Conservation (phyloP, 2,888 invertebrate genomes). For the Temnothorax rugatulus region DNA sequence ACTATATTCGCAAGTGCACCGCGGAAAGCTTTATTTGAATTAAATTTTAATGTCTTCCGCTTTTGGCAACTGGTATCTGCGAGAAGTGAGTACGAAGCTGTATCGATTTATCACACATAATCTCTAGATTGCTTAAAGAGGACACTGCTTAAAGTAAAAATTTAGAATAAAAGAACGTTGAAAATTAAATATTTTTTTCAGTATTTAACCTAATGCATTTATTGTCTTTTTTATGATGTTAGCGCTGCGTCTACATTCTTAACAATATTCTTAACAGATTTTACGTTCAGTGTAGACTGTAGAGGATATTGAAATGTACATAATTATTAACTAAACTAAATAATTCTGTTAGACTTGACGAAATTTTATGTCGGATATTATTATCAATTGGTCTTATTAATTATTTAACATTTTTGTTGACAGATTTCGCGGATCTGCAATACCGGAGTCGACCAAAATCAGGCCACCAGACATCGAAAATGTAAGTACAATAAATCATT, state of each 20-base stretch:
- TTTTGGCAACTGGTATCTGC: slow-evolving; percentile 47
- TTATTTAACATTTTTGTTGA: background rate
- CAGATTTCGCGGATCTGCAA: slow-evolving; percentile 19
- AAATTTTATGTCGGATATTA: background rate
- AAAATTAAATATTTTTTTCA: background rate
- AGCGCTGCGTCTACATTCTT: background rate
- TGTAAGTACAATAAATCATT: slow-evolving; percentile 29
- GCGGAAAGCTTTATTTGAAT: slow-evolving; percentile 65
- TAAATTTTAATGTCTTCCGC: slow-evolving; percentile 55
- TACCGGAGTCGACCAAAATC: background rate
- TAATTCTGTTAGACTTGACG: background rate
- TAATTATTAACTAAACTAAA: background rate
- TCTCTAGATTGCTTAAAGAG: slow-evolving; percentile 19
- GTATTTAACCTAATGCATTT: background rate
- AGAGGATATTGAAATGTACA: background rate
- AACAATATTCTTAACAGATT: background rate
- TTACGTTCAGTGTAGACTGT: background rate
- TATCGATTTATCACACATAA: slow-evolving; percentile 66
- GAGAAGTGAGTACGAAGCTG: slow-evolving; percentile 45
- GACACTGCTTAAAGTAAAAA: background rate
- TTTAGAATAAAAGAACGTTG: background rate
- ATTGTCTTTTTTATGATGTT: background rate
- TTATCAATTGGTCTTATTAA: background rate
- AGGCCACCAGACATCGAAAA: background rate
- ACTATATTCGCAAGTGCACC: background rate